Evolutionary conservation across 92 coral and sea anemone genomes (phyloP).

Genomic region (Siderastrea siderea): DNA sequence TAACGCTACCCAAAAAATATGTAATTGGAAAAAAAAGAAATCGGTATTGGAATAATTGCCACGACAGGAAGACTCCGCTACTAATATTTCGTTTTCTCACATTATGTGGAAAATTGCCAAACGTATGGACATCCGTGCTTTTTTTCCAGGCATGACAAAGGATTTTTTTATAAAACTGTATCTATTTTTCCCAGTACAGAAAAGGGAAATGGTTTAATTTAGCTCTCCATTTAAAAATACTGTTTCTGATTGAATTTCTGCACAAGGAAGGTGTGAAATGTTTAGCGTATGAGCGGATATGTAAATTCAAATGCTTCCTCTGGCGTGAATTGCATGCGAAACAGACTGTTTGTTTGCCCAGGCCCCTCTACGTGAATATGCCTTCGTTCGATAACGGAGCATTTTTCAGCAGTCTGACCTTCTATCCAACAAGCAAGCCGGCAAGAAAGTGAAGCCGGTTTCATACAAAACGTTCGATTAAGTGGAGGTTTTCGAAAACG

Average conservation of each 20-base stretch:
- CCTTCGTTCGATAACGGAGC: not conserved
- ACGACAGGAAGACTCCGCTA: not conserved
- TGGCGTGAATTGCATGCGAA: not conserved
- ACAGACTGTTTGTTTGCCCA: conserved; percentile 17
- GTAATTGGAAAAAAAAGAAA: not conserved
- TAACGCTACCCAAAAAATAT: not conserved
- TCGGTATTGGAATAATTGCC: not conserved
- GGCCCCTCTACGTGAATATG: conserved; percentile 14
- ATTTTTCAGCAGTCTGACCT: not conserved
- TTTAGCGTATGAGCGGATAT: not conserved
- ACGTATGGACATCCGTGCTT: not conserved
- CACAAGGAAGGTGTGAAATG: not conserved
- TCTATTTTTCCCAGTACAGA: too few species aligned
- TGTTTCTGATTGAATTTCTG: not conserved
- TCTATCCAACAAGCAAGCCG: not conserved
- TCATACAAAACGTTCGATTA: not conserved
- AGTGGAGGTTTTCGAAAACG: not conserved
- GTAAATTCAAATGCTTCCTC: not conserved
- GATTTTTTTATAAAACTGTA: not conserved
- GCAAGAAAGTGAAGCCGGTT: not conserved
- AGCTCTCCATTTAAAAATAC: not conserved
- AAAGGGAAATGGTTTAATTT: not conserved
- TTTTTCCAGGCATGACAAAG: not conserved
- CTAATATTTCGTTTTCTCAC: not conserved
- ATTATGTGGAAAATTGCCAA: conserved; percentile 38